Conservation (phyloP, 2,888 invertebrate genomes). For the Lucinisca nassula region DNA sequence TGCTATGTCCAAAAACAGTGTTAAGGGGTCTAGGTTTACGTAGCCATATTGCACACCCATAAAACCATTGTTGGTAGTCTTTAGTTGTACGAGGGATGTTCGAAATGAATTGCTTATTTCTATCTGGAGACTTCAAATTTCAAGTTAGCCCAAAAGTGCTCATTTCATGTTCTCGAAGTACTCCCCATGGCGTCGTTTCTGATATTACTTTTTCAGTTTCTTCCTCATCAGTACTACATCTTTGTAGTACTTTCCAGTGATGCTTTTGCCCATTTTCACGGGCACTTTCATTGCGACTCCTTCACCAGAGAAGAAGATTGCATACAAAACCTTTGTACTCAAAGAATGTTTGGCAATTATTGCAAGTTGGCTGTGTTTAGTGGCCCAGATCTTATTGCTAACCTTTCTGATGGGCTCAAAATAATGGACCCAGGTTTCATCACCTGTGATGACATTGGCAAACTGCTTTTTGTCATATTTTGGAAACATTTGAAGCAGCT, state of each 20-base stretch:
- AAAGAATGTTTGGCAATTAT: background rate
- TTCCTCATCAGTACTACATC: too few relatives aligned
- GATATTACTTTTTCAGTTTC: too few relatives aligned
- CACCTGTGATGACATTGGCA: constrained; percentile 10
- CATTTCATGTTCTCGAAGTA: too few relatives aligned
- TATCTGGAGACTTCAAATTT: too few relatives aligned
- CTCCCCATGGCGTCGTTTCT: too few relatives aligned
- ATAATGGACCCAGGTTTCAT: constrained; percentile 7
- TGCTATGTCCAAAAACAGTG: too few relatives aligned
- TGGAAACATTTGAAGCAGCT: background rate
- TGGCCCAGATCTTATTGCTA: constrained; percentile 3
- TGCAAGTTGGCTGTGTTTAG: background rate
- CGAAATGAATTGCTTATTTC: too few relatives aligned
- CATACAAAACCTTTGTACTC: background rate
- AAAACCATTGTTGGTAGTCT: background rate
- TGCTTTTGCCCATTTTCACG: background rate
- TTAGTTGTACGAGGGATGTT: too few relatives aligned
- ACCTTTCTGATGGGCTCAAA: background rate
- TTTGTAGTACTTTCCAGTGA: background rate
- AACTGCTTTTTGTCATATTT: constrained; percentile 6
- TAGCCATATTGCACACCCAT: too few relatives aligned
- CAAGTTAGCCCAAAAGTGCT: too few relatives aligned
- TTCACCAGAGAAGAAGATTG: background rate
- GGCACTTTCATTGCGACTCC: background rate
- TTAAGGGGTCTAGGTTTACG: too few relatives aligned